Percentiles rank a stretch among this genome's conserved stretches.
Conservation (phyloP, 2,888 invertebrate species). For the Ashinkailepas kermadecensis region DNA sequence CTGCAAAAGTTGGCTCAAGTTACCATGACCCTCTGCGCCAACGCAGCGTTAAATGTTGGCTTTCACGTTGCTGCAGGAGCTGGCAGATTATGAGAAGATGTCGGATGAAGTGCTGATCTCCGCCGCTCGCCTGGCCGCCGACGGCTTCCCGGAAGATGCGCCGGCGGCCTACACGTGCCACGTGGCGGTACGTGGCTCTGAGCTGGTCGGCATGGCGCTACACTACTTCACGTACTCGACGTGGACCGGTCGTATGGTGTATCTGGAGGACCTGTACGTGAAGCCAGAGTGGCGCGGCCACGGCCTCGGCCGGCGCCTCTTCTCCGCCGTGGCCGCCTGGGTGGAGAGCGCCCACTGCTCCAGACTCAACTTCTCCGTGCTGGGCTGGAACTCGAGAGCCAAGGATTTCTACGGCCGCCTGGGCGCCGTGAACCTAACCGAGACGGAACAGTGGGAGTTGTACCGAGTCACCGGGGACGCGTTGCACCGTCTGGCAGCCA, state of each 20-base stretch:
- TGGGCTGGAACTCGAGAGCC: constrained; percentile 72
- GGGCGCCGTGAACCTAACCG: constrained; percentile 59
- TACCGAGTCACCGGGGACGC: constrained; percentile 49
- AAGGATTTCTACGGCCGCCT: constrained; percentile 59
- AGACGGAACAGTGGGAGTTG: constrained; percentile 58
- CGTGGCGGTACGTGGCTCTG: constrained; percentile 53
- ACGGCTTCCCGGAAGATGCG: constrained; percentile 55
- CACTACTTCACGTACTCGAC: constrained; percentile 78
- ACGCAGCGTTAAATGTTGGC: no score
- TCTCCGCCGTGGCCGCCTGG: constrained; percentile 52
- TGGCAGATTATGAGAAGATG: constrained; percentile 33
- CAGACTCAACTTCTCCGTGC: constrained; percentile 70
- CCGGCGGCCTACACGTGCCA: constrained; percentile 59
- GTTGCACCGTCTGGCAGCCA: constrained; percentile 35
- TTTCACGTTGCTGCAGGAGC: constrained; percentile 29
- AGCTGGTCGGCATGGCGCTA: constrained; percentile 63
- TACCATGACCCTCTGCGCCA: no score
- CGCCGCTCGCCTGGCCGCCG: constrained; percentile 49
- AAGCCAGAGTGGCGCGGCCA: constrained; percentile 53
- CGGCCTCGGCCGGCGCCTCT: constrained; percentile 58
- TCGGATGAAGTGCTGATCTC: constrained; percentile 18
- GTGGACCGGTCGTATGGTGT: constrained; percentile 69
- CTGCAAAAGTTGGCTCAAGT: no score
- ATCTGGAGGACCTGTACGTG: constrained; percentile 62
- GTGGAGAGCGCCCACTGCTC: constrained; percentile 46